Evolutionary conservation across 2,113 vertebrate genomes (phyloP).

Genomic region (Phainopepla nitens): DNA sequence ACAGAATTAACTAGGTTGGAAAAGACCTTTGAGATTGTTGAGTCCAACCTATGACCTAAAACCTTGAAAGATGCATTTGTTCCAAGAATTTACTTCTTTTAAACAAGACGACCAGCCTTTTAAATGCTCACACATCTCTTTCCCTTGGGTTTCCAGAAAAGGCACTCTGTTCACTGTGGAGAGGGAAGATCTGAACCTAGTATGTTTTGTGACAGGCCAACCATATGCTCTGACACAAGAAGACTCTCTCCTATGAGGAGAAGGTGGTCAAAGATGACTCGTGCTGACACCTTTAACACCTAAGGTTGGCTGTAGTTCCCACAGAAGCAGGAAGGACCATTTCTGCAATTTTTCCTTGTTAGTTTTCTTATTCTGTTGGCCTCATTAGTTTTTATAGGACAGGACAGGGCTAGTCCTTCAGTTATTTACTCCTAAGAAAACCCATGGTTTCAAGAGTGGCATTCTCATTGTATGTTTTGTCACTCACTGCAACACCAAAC

Average conservation of each 20-base stretch:
- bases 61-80: neutral
- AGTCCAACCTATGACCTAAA: neutral
- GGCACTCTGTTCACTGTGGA: neutral
- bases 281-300: neutral
- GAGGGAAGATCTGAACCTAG: neutral
- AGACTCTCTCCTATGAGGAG: neutral
- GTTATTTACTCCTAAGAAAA: neutral
- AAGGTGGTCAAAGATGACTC: neutral
- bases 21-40: neutral
- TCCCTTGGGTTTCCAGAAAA: neutral
- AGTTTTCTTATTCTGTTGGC: neutral
- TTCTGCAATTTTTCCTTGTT: neutral
- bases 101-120: neutral
- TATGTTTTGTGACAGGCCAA: neutral
- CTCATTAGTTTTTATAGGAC: neutral
- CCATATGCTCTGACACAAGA: neutral
- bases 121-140: neutral
- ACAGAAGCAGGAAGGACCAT: neutral
- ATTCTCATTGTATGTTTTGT: neutral
- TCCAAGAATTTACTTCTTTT: neutral
- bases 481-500: neutral
- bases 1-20: neutral
- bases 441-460: neutral
- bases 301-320: neutral
- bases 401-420: neutral